Base-by-base conservation (phyloP, 1,140 invertebrate species). In the Hydropsyche tenuis region DNA sequence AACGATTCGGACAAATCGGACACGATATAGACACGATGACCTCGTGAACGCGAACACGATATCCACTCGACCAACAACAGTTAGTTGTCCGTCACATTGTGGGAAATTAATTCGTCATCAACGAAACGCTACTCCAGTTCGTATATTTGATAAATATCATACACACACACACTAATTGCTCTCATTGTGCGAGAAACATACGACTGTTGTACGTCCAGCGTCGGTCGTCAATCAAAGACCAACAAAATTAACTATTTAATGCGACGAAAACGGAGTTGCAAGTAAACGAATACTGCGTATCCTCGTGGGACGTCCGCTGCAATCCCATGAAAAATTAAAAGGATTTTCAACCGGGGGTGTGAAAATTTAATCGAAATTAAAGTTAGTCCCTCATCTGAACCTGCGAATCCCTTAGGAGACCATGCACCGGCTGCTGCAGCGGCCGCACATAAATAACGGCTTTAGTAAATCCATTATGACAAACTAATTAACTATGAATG, bases 351-450 rank as follows among this genome's bases (percentile, higher is more conserved):
- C 37, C 22, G 6, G n/a, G 12, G 65, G 12, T 68, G 16, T 70
- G 68, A 56, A 70, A 70, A 56, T 70, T 70, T 70, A 70, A 70
- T 70, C 48, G 51, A 70, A 70, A 70, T 70, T 70, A 70, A 70
- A 45, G 27, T 56, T 56, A 25, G 46, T 23, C 63, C 48, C 51
- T 16, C 9, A 37, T 42, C 68, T 43, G 63, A 43, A 22, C 1
- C 60, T 30, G 51, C 20, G 5, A 56, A 56, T 16, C 23, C 56
- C 56, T 23, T 23, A 14, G 20, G 56, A 60, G 56, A 9, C 56
- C 51, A 4, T 60, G 56, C 56, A 60, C 20, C 56, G 56, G 56
- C 56, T 27, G 48, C 48, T 37, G 30, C 30, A 37, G 30, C 9
- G 30, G 20, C 48, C 48, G 48, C 48, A 53, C 48, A 53, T 53